Evolutionary conservation across 1,140 invertebrate genomes (phyloP).

Genomic region (Colletes latitarsis): DNA sequence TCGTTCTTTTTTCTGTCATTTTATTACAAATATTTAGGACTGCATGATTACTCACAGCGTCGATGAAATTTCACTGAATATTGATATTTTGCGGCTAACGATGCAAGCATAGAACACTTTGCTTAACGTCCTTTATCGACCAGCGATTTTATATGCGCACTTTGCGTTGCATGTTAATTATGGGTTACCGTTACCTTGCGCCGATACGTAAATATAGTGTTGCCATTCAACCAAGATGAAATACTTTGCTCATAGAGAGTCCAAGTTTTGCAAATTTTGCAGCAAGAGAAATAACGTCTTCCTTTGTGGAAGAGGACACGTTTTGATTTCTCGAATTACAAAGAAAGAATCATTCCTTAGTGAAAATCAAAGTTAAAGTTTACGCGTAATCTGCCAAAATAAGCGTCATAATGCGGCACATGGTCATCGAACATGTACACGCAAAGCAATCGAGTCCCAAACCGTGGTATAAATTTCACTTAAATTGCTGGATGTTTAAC

Average conservation of each 20-base stretch:
- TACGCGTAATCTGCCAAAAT: no score
- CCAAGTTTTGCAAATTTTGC: slow-evolving; percentile 7
- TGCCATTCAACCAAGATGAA: slow-evolving; percentile 36
- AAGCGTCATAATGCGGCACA: no score
- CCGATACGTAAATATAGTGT: slow-evolving; percentile 55
- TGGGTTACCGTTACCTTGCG: slow-evolving; percentile 49
- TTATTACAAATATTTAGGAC: no score
- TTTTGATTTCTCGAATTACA: no score
- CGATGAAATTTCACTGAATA: background rate
- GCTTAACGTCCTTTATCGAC: slow-evolving; percentile 36
- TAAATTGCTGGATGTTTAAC: background rate
- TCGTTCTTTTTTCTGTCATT: no score
- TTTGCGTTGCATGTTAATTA: slow-evolving; percentile 61
- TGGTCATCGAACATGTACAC: no score
- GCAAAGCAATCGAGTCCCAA: background rate
- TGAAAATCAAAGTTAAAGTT: no score
- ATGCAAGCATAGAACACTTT: slow-evolving; percentile 24
- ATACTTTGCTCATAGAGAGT: slow-evolving; percentile 15
- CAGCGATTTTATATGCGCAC: slow-evolving; percentile 31
- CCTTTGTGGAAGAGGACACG: no score
- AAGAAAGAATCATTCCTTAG: no score
- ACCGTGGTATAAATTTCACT: background rate
- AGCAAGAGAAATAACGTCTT: background rate
- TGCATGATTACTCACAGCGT: background rate
- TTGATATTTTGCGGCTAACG: background rate